phyloP scores from a whole-genome alignment of 2,888 invertebrate genomes.

The Epistrophe grossulariae region DNA sequence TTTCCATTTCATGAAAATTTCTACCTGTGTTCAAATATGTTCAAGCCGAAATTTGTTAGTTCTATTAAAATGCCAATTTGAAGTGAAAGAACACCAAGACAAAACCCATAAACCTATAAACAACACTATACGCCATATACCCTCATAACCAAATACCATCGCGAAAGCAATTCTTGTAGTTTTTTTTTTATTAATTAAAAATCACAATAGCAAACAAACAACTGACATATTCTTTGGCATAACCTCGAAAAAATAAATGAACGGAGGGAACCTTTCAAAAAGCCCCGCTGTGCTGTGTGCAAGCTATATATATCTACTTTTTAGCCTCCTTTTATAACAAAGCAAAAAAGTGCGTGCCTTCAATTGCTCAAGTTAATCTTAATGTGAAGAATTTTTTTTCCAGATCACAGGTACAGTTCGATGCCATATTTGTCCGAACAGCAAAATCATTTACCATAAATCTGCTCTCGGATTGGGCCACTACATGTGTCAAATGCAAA shows the following conservation, averaged over 20 bases:
- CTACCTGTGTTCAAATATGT: too few species aligned
- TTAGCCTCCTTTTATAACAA: background rate
- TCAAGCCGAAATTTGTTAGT: too few species aligned
- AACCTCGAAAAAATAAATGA: background rate
- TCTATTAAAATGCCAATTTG: too few species aligned
- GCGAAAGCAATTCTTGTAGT: too few species aligned
- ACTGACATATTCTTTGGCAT: conserved; percentile 4
- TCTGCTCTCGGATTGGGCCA: conserved; percentile 56
- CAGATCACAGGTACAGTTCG: conserved; percentile 52
- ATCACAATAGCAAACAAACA: background rate
- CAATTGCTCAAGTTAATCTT: conserved; percentile 49
- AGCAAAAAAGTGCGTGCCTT: conserved; percentile 60
- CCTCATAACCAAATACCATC: too few species aligned
- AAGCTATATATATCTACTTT: background rate
- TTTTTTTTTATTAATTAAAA: background rate
- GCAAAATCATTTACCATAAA: conserved; percentile 69
- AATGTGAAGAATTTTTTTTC: conserved; percentile 29
- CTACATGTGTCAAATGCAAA: conserved; percentile 60
- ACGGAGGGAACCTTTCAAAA: conserved; percentile 41
- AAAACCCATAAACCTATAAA: too few species aligned
- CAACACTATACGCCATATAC: too few species aligned
- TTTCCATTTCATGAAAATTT: too few species aligned
- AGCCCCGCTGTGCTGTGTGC: conserved; percentile 11
- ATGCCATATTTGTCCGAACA: conserved; percentile 59
- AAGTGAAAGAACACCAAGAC: too few species aligned